Conservation (phyloP, 2,888 invertebrate genomes). For the Cyclophora punctaria region DNA sequence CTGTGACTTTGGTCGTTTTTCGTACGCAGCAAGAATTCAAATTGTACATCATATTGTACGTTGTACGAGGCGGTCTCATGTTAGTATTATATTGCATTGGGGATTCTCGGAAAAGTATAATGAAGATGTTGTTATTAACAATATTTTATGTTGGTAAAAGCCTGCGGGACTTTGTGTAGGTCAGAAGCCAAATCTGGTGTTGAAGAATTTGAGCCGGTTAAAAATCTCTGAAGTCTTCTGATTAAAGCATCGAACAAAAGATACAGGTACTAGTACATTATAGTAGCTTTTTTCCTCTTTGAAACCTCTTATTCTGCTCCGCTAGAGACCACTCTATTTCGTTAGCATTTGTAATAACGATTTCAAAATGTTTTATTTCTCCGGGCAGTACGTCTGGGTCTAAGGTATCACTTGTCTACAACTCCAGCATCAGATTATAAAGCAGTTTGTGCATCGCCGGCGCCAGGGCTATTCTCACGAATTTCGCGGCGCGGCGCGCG, state of each 20-base stretch:
- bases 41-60: conserved; percentile 12
- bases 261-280: too few relatives aligned
- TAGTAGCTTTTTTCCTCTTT: too few relatives aligned
- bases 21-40: conserved; percentile 14
- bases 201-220: too few relatives aligned
- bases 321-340: background rate
- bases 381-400: conserved; percentile 9
- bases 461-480: conserved; percentile 69
- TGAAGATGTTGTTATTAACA: too few relatives aligned
- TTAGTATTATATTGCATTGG: too few relatives aligned
- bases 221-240: too few relatives aligned
- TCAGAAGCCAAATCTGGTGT: too few relatives aligned
- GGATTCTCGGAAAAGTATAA: too few relatives aligned
- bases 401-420: conserved; percentile 22
- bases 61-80: background rate
- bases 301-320: too few relatives aligned
- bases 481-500: conserved; percentile 68
- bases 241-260: too few relatives aligned
- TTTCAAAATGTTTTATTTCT: conserved; percentile 17
- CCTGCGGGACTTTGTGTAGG: too few relatives aligned
- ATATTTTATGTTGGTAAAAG: too few relatives aligned
- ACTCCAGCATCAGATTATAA: conserved; percentile 34
- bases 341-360: conserved; percentile 1
- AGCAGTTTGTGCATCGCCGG: conserved; percentile 31
- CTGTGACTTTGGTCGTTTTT: conserved; percentile 16